Evolutionary conservation across 2,113 vertebrate genomes (phyloP).

Genomic region (Tapirus terrestris): DNA sequence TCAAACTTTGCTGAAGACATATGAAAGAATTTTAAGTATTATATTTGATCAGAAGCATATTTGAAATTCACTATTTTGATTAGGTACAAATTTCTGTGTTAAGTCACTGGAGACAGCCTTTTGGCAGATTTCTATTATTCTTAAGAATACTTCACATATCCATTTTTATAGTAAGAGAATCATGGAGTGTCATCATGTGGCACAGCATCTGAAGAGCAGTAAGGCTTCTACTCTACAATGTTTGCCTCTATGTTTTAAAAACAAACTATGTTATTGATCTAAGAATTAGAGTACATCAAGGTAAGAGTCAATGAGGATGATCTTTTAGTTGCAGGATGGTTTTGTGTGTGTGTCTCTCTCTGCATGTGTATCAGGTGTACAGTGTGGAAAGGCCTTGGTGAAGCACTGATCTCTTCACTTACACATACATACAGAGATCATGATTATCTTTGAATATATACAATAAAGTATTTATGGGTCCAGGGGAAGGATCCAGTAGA

Average conservation of each 20-base stretch:
- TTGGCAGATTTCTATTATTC: constrained; percentile 1
- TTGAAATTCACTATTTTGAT: constrained; percentile 49
- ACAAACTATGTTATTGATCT: not conserved
- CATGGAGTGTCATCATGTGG: not conserved
- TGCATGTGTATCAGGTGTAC: not conserved
- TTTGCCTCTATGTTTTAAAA: constrained; percentile 7
- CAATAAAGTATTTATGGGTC: not conserved
- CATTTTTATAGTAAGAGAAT: constrained; percentile 29
- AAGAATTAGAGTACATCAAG: not conserved
- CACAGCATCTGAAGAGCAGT: not conserved
- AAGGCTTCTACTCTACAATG: not conserved
- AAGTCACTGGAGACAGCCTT: not conserved
- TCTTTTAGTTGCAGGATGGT: not conserved
- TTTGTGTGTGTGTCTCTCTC: not conserved
- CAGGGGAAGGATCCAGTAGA: not conserved
- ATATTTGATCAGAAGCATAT: constrained; percentile 30
- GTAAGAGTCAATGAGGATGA: not conserved
- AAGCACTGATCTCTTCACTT: not conserved
- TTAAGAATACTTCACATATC: constrained; percentile 14
- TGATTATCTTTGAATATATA: not conserved
- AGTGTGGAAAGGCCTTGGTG: not conserved
- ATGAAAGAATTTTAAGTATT: constrained; percentile 23
- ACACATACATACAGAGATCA: not conserved
- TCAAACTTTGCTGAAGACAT: constrained; percentile 42
- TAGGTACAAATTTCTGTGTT: constrained; percentile 29